Base-by-base conservation (phyloP, 1,140 invertebrate genomes). In the Heliothis subflexa region DNA sequence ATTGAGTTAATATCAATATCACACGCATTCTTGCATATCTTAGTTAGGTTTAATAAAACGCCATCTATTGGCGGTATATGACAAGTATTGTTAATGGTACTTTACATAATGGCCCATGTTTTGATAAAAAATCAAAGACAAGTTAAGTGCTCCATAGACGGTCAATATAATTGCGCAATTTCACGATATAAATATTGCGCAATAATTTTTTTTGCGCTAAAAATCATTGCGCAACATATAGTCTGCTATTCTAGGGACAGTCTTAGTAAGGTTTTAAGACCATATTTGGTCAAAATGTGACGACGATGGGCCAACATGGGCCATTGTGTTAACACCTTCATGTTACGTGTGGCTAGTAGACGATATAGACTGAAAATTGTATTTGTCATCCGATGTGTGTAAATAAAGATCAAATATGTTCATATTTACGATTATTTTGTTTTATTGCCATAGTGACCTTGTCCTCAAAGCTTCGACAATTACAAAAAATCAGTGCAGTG, bases 361-460 rank as follows among this genome's bases (percentile, higher is more conserved):
- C 73, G 59, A 64, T 62, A 75, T 62, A 75, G 73, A 75, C 73
- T 75, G 73, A 75, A 62, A 73, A 75, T 74, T 75, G 73, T 75
- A 75, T 64, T 75, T 62, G 73, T 75, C 73, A 75, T 75, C 73
- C 40, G 73, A 64, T 62, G 73, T 75, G 71, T 73, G 73, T 75
- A 75, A 75, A 75, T 75, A 75, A 75, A 75, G 73, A 75, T 75
- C 73, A 64, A 75, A 62, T 75, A 75, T 75, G 73, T 75, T 75
- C 73, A 75, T 75, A 75, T 75, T 75, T 75, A 75, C 21, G 14
- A 40, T 14, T 25, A 7, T 55, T 9, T 75, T 62, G 57, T 75
- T 75, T 75, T 54, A 75, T 75, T 75, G 50, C 16, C 10, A 10
- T 55, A 16, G 2, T 55, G 18, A 9, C 33, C 7, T 33, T 3